phyloP scores from a whole-genome alignment of 2,888 invertebrate genomes.

The Eilema sororculum region DNA sequence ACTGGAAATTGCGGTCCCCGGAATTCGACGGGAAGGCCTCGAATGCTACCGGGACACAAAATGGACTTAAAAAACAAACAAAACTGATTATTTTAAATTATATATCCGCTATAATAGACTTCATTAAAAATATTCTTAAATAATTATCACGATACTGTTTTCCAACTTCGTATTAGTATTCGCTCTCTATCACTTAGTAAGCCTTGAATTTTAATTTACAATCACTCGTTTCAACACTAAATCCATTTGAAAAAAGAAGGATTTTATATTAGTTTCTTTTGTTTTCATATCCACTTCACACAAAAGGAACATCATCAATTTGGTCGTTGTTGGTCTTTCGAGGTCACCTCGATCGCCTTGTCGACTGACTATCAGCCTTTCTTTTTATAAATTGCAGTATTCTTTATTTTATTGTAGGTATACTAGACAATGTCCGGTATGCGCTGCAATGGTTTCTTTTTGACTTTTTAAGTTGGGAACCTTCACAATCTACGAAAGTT shows the following conservation, averaged over 20 bases:
- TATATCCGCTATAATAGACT: too few relatives aligned
- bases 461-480: neutral
- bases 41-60: too few relatives aligned
- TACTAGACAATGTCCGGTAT: neutral
- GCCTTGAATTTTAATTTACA: conserved; percentile 2
- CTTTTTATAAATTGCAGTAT: neutral
- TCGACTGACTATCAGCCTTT: neutral
- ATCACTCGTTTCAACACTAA: neutral
- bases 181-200: neutral
- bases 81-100: too few relatives aligned
- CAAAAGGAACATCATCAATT: neutral
- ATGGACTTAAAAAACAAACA: too few relatives aligned
- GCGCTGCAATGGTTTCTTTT: neutral
- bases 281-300: neutral
- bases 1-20: too few relatives aligned
- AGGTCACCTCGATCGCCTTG: neutral
- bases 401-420: neutral
- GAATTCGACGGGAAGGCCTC: too few relatives aligned
- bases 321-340: neutral
- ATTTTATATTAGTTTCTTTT: neutral
- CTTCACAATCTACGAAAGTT: neutral
- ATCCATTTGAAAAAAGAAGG: neutral
- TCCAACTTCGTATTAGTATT: neutral
- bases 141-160: neutral
- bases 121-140: neutral